Percentiles rank a stretch among this genome's conserved stretches.
Conservation (phyloP, 2,888 invertebrate genomes). For the Eupsilia transversa region DNA sequence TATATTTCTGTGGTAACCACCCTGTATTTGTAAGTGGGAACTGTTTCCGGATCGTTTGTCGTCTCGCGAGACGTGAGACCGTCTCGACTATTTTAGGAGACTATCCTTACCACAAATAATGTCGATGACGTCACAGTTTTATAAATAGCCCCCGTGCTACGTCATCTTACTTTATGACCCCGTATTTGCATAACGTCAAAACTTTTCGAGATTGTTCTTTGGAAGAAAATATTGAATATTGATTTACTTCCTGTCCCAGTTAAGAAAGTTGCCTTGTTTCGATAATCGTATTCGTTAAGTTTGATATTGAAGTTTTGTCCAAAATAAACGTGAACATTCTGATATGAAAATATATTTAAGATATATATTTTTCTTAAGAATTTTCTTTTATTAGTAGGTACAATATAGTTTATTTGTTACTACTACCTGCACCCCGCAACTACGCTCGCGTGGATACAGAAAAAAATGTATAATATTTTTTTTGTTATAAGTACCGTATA, state of each 20-base stretch:
- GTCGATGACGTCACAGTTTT: slow-evolving; percentile 55
- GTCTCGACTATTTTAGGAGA: slow-evolving; percentile 60
- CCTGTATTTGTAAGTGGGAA: slow-evolving; percentile 47
- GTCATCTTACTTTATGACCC: slow-evolving; percentile 27
- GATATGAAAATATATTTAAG: background rate
- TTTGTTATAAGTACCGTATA: too few relatives aligned
- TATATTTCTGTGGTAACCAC: slow-evolving; percentile 17
- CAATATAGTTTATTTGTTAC: slow-evolving; percentile 29
- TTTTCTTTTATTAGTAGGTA: background rate
- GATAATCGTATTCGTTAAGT: slow-evolving; percentile 13
- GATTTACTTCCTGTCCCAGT: slow-evolving; percentile 42
- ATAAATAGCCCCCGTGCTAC: slow-evolving; percentile 45
- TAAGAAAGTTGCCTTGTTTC: slow-evolving; percentile 28
- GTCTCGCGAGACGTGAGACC: slow-evolving; percentile 68
- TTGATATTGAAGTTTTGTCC: background rate
- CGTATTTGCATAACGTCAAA: slow-evolving; percentile 55
- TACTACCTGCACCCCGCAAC: too few relatives aligned
- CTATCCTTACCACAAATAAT: slow-evolving; percentile 50
- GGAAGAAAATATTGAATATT: slow-evolving; percentile 35
- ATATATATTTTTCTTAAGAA: slow-evolving; percentile 1
- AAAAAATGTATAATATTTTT: too few relatives aligned
- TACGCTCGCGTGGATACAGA: too few relatives aligned
- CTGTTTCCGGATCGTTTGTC: slow-evolving; percentile 67
- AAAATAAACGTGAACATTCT: background rate
- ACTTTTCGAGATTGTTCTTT: slow-evolving; percentile 49